Base-by-base conservation (phyloP, 2,888 invertebrate species). In the Aporophyla nigra region DNA sequence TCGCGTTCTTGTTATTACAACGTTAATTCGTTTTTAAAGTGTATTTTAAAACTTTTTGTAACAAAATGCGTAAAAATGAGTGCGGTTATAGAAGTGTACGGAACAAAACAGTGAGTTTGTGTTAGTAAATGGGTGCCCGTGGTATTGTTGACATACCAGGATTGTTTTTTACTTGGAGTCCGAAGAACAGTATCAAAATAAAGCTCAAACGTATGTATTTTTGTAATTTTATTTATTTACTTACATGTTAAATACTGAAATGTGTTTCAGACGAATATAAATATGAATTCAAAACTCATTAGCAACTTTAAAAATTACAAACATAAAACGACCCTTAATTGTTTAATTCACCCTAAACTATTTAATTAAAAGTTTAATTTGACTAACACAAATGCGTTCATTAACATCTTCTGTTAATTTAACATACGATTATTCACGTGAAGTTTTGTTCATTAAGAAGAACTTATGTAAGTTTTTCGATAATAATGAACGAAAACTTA, bases 111-210 rank as follows among this genome's bases (percentile, higher is more conserved):
- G 91, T 93, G 93, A 90, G 93, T 93, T 93, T 92, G 92, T 94
- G 94, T 94, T 89, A 95, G 93, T 96, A 96, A 96, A 96, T 96
- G 96, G 95, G 94, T 93, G 95, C 96, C 82, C 93, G 94, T 59
- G 94, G 95, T 89, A 91, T 94, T 93, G 95, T 94, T 89, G 95
- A 95, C 89, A 95, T 94, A 91, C 93, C 93, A 75, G 96, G 96
- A 93, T 93, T 96, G 90, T 96, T 96, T 92, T 94, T 94, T 85
- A 94, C 94, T 91, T 96, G 96, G 96, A 96, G 94, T 91, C 96
- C 96, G 67, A 96, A 96, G 92, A 95, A 94, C 92, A 96, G 92
- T 91, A 93, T 96, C 95, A 96, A 96, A 93, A 96, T 96, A 95
- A 96, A 96, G 92, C 94, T 96, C 72, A 96, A 96, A 94, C 96